A percentile compares a stretch with the other conserved stretches of the same genome.
Conservation (phyloP, 2,113 vertebrate species). For the Vanacampus margaritifer region DNA sequence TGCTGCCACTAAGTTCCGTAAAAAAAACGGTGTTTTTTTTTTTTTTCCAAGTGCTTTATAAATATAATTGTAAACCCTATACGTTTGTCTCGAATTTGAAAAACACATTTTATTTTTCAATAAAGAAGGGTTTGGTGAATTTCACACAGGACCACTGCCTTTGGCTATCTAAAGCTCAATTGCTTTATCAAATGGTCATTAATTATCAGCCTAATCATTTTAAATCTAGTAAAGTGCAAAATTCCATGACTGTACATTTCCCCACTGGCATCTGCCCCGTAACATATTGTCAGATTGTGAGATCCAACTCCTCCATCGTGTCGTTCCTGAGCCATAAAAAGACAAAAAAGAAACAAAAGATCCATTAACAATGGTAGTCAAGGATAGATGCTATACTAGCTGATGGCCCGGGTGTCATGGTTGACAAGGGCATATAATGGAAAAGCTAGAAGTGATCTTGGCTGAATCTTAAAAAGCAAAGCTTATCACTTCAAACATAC, state of each 20-base stretch:
- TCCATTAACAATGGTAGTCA: constrained; percentile 32
- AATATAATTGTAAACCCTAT: too few relatives aligned
- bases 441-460: constrained; percentile 11
- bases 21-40: too few relatives aligned
- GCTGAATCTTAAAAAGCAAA: neutral
- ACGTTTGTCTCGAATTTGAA: too few relatives aligned
- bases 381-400: constrained; percentile 27
- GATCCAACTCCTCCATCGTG: constrained; percentile 21
- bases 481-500: neutral
- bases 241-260: neutral
- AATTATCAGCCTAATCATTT: neutral
- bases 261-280: neutral
- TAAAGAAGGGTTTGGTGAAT: too few relatives aligned
- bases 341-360: constrained; percentile 6
- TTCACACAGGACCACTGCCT: too few relatives aligned
- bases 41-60: too few relatives aligned
- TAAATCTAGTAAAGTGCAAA: neutral
- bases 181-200: too few relatives aligned
- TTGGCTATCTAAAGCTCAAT: too few relatives aligned
- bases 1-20: too few relatives aligned
- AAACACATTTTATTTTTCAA: too few relatives aligned
- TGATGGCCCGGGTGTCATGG: constrained; percentile 28
- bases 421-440: constrained; percentile 13
- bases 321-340: constrained; percentile 16
- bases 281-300: constrained; percentile 27